Base-by-base conservation (phyloP, 2,113 vertebrate genomes). In the Psettodes erumei region DNA sequence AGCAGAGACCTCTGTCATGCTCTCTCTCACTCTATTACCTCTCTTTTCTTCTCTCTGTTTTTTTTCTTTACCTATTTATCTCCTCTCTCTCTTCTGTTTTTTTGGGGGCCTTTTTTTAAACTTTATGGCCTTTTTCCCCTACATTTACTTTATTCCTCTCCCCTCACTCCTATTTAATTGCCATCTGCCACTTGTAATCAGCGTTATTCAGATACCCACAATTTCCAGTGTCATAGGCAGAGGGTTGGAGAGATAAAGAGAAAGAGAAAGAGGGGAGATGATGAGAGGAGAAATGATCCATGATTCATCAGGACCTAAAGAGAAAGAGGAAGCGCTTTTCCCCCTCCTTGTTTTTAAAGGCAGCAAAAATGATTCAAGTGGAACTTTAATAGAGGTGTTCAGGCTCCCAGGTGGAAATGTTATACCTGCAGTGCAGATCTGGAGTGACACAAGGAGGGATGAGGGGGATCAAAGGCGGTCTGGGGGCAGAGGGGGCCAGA, bases 131-230 rank as follows among this genome's bases (percentile, higher is more conserved):
- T 12, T 42, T 55, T 19, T 2, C 9, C 28, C 33, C 51, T 19
- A 51, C 60, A 67, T 81, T 77, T 76, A 71, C 72, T 59, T 69
- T 42, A 58, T 60, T 51, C 58, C 63, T 65, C 45, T 43, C 11
- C 71, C n/a, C 71, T 55, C 33, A 18, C 56, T 75, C 68, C 58
- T 55, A 78, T 79, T 84, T 75, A 81, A 86, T 82, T 78, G 80
- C 86, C 85, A 60, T 87, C 82, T 85, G 85, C 86, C 85, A 83
- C 75, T 86, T 16, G 63, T 76, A 86, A 89, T 92, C 89, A 87
- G 58, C 37, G 33, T 86, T 58, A 75, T 89, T 82, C 84, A 78
- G 43, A 86, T 86, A 71, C 50, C 73, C 56, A 8, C 47, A 58
- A 70, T 84, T 80, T 84, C 68, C 47, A 63, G 53, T 70, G 63